Percentiles rank a stretch among this genome's conserved stretches.
Evolutionary conservation across 2,113 vertebrate species (phyloP).

Genomic region (Stigmatopora nigra): DNA sequence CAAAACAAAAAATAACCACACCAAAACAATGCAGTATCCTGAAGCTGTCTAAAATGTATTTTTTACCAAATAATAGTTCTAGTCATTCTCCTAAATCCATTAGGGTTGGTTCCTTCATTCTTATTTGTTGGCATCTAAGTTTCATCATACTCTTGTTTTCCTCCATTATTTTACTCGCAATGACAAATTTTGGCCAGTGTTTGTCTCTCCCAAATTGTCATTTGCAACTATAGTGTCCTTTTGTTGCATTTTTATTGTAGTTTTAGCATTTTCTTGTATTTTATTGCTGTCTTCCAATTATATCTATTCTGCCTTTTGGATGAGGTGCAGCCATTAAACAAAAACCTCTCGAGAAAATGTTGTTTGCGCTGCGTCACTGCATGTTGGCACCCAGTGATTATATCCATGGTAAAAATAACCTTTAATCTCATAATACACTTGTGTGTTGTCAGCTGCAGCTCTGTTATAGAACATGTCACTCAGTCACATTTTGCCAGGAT

Average conservation of each 20-base stretch:
- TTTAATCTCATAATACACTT: conserved; percentile 70
- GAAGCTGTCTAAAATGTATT: no score
- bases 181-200: background rate
- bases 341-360: background rate
- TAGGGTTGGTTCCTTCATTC: background rate
- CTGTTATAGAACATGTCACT: conserved; percentile 41
- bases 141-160: background rate
- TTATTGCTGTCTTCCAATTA: background rate
- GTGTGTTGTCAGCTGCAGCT: conserved; percentile 50
- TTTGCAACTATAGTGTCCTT: background rate
- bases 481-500: conserved; percentile 41
- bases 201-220: background rate
- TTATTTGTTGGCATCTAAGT: background rate
- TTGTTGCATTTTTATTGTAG: background rate
- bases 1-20: background rate
- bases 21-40: no score
- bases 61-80: no score
- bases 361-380: conserved; percentile 12
- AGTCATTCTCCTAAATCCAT: no score
- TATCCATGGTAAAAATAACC: conserved; percentile 68
- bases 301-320: conserved; percentile 7
- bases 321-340: conserved; percentile 13
- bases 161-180: no score
- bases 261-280: background rate
- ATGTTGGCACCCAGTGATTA: conserved; percentile 59